A percentile compares a stretch with the other conserved stretches of the same genome.
phyloP scores from a whole-genome alignment of 2,888 invertebrate genomes.

The Sphecodes monilicornis region DNA sequence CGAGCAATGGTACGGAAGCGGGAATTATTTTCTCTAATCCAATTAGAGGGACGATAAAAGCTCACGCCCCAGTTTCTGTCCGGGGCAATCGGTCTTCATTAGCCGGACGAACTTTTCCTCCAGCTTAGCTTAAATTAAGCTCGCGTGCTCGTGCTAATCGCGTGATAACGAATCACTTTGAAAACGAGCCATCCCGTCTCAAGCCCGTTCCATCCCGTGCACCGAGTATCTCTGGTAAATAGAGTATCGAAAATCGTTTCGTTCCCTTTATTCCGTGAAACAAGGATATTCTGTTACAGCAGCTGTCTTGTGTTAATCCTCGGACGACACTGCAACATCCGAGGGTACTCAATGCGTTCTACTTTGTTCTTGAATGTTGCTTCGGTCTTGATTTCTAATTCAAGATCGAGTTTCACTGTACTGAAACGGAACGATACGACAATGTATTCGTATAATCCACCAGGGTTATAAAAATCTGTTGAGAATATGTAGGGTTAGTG shows the following conservation, averaged over 20 bases:
- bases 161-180: conserved; percentile 75
- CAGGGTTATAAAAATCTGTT: too few species aligned
- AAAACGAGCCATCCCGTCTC: conserved; percentile 26
- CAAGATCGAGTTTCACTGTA: neutral
- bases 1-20: conserved; percentile 60
- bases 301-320: conserved; percentile 32
- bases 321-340: neutral
- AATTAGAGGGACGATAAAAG: conserved; percentile 75
- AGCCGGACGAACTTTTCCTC: conserved; percentile 71
- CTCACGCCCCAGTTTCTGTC: conserved; percentile 64
- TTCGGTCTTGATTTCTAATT: neutral
- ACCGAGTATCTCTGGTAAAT: conserved; percentile 24
- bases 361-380: neutral
- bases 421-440: neutral
- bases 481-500: too few species aligned
- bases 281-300: conserved; percentile 1
- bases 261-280: conserved; percentile 6
- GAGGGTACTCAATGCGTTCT: neutral
- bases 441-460: neutral
- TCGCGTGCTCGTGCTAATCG: conserved; percentile 77
- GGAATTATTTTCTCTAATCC: conserved; percentile 76
- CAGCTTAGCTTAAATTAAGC: conserved; percentile 76
- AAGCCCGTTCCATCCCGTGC: neutral
- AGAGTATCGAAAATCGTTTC: conserved; percentile 38
- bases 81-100: conserved; percentile 76